phyloP scores from a whole-genome alignment of 2,797 vertebrate genomes.

The Anas flavirostris region DNA sequence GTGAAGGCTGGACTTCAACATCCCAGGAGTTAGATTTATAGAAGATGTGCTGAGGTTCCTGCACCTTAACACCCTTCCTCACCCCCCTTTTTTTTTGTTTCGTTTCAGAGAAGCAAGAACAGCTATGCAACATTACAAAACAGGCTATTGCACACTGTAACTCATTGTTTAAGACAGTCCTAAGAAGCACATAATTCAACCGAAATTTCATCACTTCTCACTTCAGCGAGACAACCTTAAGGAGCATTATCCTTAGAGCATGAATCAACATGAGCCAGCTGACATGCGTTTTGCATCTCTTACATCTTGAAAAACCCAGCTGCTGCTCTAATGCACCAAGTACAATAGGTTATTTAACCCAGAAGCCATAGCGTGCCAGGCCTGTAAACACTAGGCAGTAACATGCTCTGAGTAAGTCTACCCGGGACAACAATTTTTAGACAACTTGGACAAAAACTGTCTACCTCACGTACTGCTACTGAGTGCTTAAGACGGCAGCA shows the following conservation, averaged over 20 bases:
- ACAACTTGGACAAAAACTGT: background rate
- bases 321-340: conserved; percentile 12
- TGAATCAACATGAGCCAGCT: conserved; percentile 60
- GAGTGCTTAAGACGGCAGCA: background rate
- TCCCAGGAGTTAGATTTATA: background rate
- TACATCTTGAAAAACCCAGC: conserved; percentile 34
- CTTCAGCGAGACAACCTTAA: conserved; percentile 58
- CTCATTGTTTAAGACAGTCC: conserved; percentile 45
- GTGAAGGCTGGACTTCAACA: background rate
- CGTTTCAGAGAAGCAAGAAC: background rate
- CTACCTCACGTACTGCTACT: background rate
- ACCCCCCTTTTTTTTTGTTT: background rate
- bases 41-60: background rate
- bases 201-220: conserved; percentile 62
- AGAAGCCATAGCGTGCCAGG: background rate
- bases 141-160: conserved; percentile 3
- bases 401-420: background rate
- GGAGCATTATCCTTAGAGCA: conserved; percentile 55
- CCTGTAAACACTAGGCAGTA: background rate
- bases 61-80: background rate
- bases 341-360: conserved; percentile 50
- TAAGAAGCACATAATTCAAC: conserved; percentile 48
- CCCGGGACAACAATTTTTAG: background rate
- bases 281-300: conserved; percentile 52
- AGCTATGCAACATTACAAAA: background rate